Evolutionary conservation across 2,888 invertebrate species (phyloP).

Genomic region (Eledona agricola): DNA sequence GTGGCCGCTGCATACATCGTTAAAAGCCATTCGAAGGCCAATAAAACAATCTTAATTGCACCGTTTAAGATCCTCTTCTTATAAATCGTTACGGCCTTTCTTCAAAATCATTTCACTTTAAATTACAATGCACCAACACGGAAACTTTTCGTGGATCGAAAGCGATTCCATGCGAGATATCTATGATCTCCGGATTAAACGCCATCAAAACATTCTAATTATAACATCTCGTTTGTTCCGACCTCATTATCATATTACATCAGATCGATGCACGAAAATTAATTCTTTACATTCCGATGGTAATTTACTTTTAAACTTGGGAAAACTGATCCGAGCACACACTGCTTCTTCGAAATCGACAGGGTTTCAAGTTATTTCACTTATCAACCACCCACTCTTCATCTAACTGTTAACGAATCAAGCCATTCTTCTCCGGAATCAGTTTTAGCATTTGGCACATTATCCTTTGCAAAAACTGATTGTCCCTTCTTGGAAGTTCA

Average conservation of each 20-base stretch:
- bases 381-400: too few relatives aligned
- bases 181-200: constrained; percentile 8
- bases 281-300: constrained; percentile 16
- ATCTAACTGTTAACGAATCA: too few relatives aligned
- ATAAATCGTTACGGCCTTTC: constrained; percentile 6
- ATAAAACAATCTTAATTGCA: constrained; percentile 13
- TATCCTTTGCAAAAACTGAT: too few relatives aligned
- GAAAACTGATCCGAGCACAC: too few relatives aligned
- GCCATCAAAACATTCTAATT: constrained; percentile 23
- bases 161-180: constrained; percentile 1
- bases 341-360: too few relatives aligned
- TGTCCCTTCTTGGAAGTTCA: too few relatives aligned
- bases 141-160: constrained; percentile 5
- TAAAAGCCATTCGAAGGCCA: constrained; percentile 17
- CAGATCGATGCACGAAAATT: constrained; percentile 18
- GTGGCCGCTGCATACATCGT: too few relatives aligned
- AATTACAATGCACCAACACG: constrained; percentile 18
- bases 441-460: too few relatives aligned
- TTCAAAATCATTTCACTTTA: constrained; percentile 7
- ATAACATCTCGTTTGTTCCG: constrained; percentile 21
- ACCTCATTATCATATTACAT: constrained; percentile 24
- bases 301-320: constrained; percentile 18
- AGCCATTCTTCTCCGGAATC: too few relatives aligned
- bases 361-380: too few relatives aligned
- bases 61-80: background rate